Evolutionary conservation across 2,888 invertebrate species (phyloP).

Genomic region (Ormia ochracea): DNA sequence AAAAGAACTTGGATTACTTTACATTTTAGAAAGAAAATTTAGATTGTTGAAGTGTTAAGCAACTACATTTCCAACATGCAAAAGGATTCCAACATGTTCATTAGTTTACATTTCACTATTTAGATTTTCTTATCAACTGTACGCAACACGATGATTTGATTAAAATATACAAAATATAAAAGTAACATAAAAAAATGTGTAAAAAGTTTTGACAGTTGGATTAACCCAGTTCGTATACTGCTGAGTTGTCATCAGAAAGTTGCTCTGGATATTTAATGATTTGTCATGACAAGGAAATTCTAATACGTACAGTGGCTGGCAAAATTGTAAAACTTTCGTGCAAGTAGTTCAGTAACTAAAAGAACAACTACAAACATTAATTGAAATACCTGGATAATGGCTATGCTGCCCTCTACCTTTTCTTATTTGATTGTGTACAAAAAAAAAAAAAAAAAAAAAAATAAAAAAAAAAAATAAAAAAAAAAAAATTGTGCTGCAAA

Average conservation of each 20-base stretch:
- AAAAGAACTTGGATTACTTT: slow-evolving; percentile 16
- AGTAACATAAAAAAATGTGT: background rate
- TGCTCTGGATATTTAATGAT: slow-evolving; percentile 13
- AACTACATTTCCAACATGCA: background rate
- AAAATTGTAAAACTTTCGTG: background rate
- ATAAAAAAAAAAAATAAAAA: no score
- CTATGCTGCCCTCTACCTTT: no score
- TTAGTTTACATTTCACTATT: slow-evolving; percentile 1
- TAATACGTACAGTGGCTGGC: background rate
- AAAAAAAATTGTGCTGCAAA: no score
- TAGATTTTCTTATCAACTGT: slow-evolving; percentile 8
- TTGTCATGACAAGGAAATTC: slow-evolving; percentile 9
- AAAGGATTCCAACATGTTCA: background rate
- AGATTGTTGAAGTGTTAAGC: background rate
- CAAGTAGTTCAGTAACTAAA: background rate
- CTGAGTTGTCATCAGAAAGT: slow-evolving; percentile 34
- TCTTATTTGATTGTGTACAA: no score
- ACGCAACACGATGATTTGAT: slow-evolving; percentile 29
- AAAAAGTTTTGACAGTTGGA: slow-evolving; percentile 46
- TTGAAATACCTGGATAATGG: no score
- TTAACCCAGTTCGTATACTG: slow-evolving; percentile 27
- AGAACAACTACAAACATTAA: no score
- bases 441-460: no score
- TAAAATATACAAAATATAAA: slow-evolving; percentile 8
- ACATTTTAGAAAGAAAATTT: background rate